Base-by-base conservation (phyloP, 2,888 invertebrate species). In the Papilio demoleus region DNA sequence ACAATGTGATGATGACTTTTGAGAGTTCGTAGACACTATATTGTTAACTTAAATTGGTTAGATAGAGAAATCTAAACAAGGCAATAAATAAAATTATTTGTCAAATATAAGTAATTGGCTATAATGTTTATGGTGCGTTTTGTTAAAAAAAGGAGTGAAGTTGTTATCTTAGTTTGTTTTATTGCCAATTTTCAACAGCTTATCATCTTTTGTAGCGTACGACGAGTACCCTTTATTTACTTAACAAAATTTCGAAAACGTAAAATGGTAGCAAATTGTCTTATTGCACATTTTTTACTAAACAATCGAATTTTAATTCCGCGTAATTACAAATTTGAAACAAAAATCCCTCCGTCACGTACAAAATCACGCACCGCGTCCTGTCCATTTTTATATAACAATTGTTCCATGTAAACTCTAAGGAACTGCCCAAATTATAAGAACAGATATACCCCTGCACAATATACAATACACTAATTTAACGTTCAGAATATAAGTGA, bases 41-140 rank as follows among this genome's bases (percentile, higher is more conserved):
- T 67, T 27, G 38, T 63, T 68, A 58, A 17, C 14, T 14, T 58
- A 56, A 63, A 68, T 63, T 36, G 45, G 58, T 56, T 45, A 34
- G 36, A n/a, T n/a, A n/a, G n/a, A n/a, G n/a, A 36, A 58, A 36
- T 58, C 24, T 11, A 62, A 45, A 62, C 31, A 45, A 34, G 34
- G 19, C 31, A 19, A 31, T 42, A 45, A 62, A 62, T 59, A 38
- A n/a, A 59, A 38, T 59, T 59, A 59, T 38, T 38, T 22, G n/a
- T 31, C n/a, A 53, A 27, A 53, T 31, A 53, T 17, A 31, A 31
- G 31, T 31, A 5, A n/a, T 45, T 45, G 45, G 27, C 14, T n/a
- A 5, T 27, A 53, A 19, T 12, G 14, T 31, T 27, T 5, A 9
- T n/a, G 4, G n/a, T 3, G 14, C 12, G 12, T 38, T 34, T 34